Evolutionary conservation across 2,888 invertebrate genomes (phyloP).

Genomic region (Epinotia ramella): DNA sequence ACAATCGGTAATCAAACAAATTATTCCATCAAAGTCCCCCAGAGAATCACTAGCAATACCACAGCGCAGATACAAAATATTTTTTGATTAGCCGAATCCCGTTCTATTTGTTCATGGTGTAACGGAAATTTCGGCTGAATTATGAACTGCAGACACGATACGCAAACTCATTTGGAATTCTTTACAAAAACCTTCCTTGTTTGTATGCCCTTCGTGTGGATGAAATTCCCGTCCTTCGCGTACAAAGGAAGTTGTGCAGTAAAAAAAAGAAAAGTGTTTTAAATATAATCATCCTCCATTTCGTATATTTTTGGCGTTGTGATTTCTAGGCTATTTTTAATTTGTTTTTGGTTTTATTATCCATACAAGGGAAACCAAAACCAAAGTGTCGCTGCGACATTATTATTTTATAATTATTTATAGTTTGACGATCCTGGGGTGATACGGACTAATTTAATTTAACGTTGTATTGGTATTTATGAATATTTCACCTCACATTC

Average conservation of each 20-base stretch:
- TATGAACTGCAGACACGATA: conserved; percentile 25
- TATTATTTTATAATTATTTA: no score
- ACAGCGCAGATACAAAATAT: not conserved
- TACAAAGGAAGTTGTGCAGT: not conserved
- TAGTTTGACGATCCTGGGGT: no score
- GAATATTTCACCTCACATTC: no score
- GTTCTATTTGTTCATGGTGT: not conserved
- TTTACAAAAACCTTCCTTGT: not conserved
- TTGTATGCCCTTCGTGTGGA: not conserved
- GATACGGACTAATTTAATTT: no score
- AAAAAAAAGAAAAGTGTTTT: not conserved
- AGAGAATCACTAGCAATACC: not conserved
- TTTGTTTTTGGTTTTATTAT: no score
- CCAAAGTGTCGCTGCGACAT: no score
- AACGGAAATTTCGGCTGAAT: conserved; percentile 21
- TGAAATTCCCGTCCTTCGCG: not conserved
- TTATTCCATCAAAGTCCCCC: not conserved
- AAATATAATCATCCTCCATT: no score
- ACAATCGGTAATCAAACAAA: not conserved
- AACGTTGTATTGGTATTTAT: no score
- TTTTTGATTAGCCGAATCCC: not conserved
- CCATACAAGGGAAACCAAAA: no score
- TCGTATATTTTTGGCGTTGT: no score
- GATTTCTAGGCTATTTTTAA: no score
- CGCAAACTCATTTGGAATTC: conserved; percentile 23